Percentiles rank a stretch among this genome's conserved stretches.
Evolutionary conservation across 2,797 vertebrate species (phyloP).

Genomic region (Acipenser ruthenus): DNA sequence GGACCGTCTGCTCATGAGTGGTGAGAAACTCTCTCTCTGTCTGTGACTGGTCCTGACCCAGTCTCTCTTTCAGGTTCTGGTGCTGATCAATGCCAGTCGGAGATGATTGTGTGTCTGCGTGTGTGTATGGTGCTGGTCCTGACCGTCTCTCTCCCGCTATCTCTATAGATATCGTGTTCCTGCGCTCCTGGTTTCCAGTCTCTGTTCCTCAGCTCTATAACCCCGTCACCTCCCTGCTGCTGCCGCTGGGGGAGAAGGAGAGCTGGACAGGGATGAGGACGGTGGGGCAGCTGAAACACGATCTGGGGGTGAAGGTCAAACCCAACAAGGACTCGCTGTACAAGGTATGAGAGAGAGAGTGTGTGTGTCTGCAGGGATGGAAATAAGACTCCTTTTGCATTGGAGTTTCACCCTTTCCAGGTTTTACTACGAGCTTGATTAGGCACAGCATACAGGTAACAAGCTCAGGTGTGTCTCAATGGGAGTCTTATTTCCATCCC

Average conservation of each 20-base stretch:
- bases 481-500: too few species aligned
- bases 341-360: conserved; percentile 61
- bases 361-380: background rate
- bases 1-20: conserved; percentile 91
- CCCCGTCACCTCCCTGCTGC: conserved; percentile 85
- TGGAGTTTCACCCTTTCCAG: too few species aligned
- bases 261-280: conserved; percentile 88
- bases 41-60: background rate
- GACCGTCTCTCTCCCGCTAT: conserved; percentile 8
- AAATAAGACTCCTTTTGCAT: too few species aligned
- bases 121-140: background rate
- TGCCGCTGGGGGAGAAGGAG: conserved; percentile 76
- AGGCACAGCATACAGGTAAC: too few species aligned
- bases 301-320: conserved; percentile 69
- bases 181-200: conserved; percentile 90
- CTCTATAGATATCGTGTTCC: conserved; percentile 82
- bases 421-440: too few species aligned
- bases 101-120: background rate
- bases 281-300: conserved; percentile 76
- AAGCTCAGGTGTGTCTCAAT: too few species aligned
- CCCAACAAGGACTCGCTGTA: conserved; percentile 82
- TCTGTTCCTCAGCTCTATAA: conserved; percentile 85
- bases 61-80: background rate
- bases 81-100: conserved; percentile 7
- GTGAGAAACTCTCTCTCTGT: conserved; percentile 50